phyloP scores from a whole-genome alignment of 2,888 invertebrate genomes.

The Oxycera nigricornis region DNA sequence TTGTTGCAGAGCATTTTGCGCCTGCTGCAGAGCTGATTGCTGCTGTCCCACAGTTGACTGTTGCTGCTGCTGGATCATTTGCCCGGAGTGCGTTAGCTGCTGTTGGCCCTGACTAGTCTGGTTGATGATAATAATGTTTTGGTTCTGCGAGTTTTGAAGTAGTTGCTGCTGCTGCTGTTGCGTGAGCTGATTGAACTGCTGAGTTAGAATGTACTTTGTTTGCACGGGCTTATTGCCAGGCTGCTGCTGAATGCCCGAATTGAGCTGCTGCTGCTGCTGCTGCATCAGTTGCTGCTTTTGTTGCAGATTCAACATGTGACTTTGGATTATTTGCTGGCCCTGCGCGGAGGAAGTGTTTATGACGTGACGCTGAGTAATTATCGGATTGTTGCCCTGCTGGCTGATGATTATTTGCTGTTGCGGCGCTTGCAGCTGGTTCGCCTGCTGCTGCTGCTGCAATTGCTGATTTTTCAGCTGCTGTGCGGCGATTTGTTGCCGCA shows the following conservation, averaged over 20 bases:
- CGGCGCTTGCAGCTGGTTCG: constrained; percentile 49
- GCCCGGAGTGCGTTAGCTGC: too few species aligned
- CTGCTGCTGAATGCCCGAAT: constrained; percentile 50
- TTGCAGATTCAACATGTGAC: constrained; percentile 59
- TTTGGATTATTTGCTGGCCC: constrained; percentile 62
- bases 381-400: constrained; percentile 52
- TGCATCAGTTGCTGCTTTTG: constrained; percentile 52
- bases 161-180: constrained; percentile 65
- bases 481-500: constrained; percentile 58
- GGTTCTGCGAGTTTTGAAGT: constrained; percentile 61
- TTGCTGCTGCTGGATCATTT: constrained; percentile 11
- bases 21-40: neutral
- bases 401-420: constrained; percentile 51
- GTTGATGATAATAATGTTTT: constrained; percentile 61
- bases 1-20: neutral
- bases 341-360: constrained; percentile 61
- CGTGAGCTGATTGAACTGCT: constrained; percentile 70
- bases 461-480: constrained; percentile 53
- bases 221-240: constrained; percentile 50
- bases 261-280: constrained; percentile 48
- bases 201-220: constrained; percentile 64
- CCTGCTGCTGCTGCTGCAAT: constrained; percentile 52
- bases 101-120: constrained; percentile 52
- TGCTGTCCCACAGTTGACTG: constrained; percentile 42
- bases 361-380: constrained; percentile 59